Percentiles rank a stretch among this genome's conserved stretches.
These are phyloP conservation scores for Halictus ligatus DNA, from an alignment of 2,888 invertebrate genomes.

Conservation along the genomic window DNA sequence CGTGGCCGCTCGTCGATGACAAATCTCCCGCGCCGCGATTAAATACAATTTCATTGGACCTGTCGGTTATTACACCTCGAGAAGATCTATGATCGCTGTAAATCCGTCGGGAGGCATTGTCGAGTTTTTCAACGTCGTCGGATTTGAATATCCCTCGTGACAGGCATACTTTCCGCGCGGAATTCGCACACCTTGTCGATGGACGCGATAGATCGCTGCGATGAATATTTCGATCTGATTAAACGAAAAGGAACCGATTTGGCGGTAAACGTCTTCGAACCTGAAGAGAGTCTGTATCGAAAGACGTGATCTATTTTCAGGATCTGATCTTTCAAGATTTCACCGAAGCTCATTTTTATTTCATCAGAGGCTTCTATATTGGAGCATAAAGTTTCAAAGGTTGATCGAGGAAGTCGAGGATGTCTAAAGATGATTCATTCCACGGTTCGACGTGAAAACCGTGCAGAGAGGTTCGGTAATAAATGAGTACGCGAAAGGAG, in stretches of 20 bases:
- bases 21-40: slow-evolving; percentile 3
- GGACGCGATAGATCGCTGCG: neutral
- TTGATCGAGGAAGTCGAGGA: neutral
- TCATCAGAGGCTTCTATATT: neutral
- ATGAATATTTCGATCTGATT: neutral
- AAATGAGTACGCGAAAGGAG: neutral
- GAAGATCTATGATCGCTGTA: slow-evolving; percentile 3
- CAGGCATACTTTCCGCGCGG: neutral
- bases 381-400: neutral
- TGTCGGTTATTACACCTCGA: slow-evolving; percentile 1
- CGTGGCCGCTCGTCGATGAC: slow-evolving; percentile 3
- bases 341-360: neutral
- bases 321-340: neutral
- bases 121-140: neutral
- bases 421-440: neutral
- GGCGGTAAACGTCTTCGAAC: neutral
- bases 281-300: neutral
- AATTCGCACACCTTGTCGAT: neutral
- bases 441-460: neutral
- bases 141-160: neutral
- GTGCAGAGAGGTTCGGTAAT: neutral
- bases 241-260: neutral
- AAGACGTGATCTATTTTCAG: neutral
- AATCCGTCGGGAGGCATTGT: neutral
- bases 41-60: slow-evolving; percentile 18